These are phyloP conservation scores for Physella acuta DNA, from an alignment of 1,140 invertebrate genomes.

Conservation along the genomic window DNA sequence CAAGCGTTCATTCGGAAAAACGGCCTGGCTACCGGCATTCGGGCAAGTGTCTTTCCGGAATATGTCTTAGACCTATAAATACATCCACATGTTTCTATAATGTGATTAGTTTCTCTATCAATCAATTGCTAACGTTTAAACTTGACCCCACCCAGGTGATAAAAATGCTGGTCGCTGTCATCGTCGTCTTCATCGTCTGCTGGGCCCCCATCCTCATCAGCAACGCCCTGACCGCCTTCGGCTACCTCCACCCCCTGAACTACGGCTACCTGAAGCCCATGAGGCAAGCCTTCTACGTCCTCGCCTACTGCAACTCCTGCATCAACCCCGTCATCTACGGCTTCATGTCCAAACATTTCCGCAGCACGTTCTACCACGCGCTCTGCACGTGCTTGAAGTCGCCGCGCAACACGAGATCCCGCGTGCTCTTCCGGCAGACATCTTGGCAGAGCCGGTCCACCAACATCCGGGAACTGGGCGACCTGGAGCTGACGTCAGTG, in stretches of 20 bases:
- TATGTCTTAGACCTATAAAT: too few species aligned
- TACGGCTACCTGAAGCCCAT: constrained; percentile 66
- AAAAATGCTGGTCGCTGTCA: constrained; percentile 62
- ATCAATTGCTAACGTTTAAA: not conserved
- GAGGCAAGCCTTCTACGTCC: constrained; percentile 68
- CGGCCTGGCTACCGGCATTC: too few species aligned
- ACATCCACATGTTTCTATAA: not conserved
- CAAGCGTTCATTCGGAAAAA: too few species aligned
- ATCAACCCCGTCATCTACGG: constrained; percentile 78
- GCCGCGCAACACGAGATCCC: constrained; percentile 25
- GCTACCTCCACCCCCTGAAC: constrained; percentile 62
- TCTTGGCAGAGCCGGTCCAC: constrained; percentile 32
- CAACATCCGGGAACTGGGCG: constrained; percentile 23
- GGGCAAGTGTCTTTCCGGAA: too few species aligned
- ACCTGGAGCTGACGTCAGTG: constrained; percentile 29
- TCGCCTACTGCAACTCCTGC: constrained; percentile 64
- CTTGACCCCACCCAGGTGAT: constrained; percentile 56
- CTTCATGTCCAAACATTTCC: constrained; percentile 79
- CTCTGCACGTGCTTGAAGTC: constrained; percentile 51
- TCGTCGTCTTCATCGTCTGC: constrained; percentile 62
- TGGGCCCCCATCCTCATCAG: constrained; percentile 61
- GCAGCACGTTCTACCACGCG: constrained; percentile 65
- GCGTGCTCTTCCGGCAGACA: constrained; percentile 31
- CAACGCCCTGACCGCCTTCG: constrained; percentile 62
- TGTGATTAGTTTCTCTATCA: not conserved